Conservation (phyloP, 2,888 invertebrate species). For the Caenorhabditis drosophilae region DNA sequence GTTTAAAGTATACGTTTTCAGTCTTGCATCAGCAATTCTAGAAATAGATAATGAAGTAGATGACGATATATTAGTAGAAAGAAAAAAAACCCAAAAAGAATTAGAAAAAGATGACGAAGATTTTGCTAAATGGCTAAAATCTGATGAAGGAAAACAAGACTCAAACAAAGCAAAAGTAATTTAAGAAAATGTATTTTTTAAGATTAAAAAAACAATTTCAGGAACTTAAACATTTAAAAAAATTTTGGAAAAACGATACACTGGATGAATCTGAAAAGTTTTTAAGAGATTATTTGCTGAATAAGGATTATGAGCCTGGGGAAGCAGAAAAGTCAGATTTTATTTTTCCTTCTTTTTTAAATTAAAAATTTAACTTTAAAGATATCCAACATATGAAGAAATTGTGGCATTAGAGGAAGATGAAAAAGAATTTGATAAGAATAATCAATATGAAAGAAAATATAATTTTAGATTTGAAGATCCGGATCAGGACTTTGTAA, state of each 20-base stretch:
- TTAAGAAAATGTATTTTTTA: background rate
- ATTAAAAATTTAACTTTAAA: slow-evolving; percentile 25
- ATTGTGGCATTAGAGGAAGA: slow-evolving; percentile 80
- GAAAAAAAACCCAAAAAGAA: slow-evolving; percentile 69
- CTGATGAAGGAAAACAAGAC: slow-evolving; percentile 70
- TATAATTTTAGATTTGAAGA: slow-evolving; percentile 96
- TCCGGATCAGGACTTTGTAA: slow-evolving; percentile 83
- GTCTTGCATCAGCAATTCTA: slow-evolving; percentile 51
- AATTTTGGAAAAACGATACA: slow-evolving; percentile 74
- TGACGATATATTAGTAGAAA: slow-evolving; percentile 70
- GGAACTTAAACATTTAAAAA: slow-evolving; percentile 29
- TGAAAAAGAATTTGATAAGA: slow-evolving; percentile 79
- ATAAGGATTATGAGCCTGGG: slow-evolving; percentile 76
- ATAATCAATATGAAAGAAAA: slow-evolving; percentile 89
- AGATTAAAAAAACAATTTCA: slow-evolving; percentile 4
- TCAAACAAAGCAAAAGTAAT: slow-evolving; percentile 21
- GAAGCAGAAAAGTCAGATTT: slow-evolving; percentile 49
- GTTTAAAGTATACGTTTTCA: too few relatives aligned
- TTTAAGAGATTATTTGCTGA: slow-evolving; percentile 87
- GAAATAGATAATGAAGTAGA: slow-evolving; percentile 70
- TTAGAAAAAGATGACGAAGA: slow-evolving; percentile 73
- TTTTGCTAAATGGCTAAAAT: slow-evolving; percentile 82
- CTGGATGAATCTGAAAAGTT: slow-evolving; percentile 86
- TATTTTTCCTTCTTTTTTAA: background rate
- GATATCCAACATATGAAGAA: slow-evolving; percentile 75